Base-by-base conservation (phyloP, 1,140 invertebrate genomes). In the Ooceraea biroi region DNA sequence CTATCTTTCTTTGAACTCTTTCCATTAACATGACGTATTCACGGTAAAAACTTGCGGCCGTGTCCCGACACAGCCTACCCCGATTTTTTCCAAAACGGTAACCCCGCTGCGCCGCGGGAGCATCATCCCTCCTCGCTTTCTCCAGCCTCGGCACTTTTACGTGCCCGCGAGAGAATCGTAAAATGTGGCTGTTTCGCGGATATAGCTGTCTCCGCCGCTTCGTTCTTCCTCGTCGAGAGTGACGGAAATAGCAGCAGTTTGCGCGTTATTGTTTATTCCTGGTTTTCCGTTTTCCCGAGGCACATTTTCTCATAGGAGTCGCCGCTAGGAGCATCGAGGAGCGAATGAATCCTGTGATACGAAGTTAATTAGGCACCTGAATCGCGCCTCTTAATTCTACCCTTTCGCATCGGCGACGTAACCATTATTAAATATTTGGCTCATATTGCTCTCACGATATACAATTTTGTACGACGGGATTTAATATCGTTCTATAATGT, bases 141-240 rank as follows among this genome's bases (percentile, higher is more conserved):
- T 71, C 65, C 22, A 46, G 36, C 7, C 50, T 12, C 10, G 57
- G 7, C 19, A 63, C 63, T 57, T 69, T 80, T 69, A 80, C 36
- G 36, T 69, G 76, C 22, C 25, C 41, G 76, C 52, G 76, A 80
- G 71, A 65, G 57, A 50, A 80, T 80, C 76, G 76, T 80, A 80
- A 80, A 80, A 80, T 71, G 76, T 80, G 41, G 69, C 76, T 65
- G 60, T 77, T 76, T 65, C 27, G 27, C 76, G 68, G 65, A 80
- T 80, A 69, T 69, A 69, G 65, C 50, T 80, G 48, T 57, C 50
- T 71, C 65, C 36, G 30, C 14, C 10, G 76, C 19, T 55, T 57
- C 76, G 50, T 58, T 80, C 25, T 36, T 57, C 57, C 36, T 25
- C 48, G 52, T 27, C 41, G 22, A 80, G 66, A 69, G 25, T 5